Evolutionary conservation across 2,113 vertebrate genomes (phyloP).

Genomic region (Caracal caracal): DNA sequence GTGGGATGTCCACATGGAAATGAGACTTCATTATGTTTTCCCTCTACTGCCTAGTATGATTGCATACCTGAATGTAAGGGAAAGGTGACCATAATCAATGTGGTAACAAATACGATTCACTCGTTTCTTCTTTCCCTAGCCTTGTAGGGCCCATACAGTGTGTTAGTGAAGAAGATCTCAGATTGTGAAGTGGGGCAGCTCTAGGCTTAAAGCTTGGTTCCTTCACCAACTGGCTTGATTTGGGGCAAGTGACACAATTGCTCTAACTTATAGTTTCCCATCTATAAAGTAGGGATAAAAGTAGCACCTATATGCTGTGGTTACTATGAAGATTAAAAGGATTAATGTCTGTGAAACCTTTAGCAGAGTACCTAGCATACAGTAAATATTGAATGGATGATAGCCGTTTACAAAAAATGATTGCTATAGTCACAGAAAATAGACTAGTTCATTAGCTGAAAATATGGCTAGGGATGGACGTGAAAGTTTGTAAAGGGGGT

Average conservation of each 20-base stretch:
- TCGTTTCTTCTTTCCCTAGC: background rate
- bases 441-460: background rate
- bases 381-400: background rate
- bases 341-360: background rate
- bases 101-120: background rate
- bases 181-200: background rate
- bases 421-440: background rate
- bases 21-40: background rate
- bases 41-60: background rate
- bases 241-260: background rate
- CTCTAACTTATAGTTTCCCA: background rate
- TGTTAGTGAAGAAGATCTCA: background rate
- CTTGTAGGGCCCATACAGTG: background rate
- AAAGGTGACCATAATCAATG: background rate
- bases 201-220: background rate
- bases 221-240: conserved; percentile 19
- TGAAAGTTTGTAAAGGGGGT: background rate
- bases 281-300: conserved; percentile 9
- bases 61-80: background rate
- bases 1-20: background rate
- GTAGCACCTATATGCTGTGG: background rate
- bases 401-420: background rate
- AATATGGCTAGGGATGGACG: background rate
- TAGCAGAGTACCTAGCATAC: background rate
- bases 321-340: background rate